Evolutionary conservation across 2,888 invertebrate genomes (phyloP).

Genomic region (Siphonodentalium dalli): DNA sequence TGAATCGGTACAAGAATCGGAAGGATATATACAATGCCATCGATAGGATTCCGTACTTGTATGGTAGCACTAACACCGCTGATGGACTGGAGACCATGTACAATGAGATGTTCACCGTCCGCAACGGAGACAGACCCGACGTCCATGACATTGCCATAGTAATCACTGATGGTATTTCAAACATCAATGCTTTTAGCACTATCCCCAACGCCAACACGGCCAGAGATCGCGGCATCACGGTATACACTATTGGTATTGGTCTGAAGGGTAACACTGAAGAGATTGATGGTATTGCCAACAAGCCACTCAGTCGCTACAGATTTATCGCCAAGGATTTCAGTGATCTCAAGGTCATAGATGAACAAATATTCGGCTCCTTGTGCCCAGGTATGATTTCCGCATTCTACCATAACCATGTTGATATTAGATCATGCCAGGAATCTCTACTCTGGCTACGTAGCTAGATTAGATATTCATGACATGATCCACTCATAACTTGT

Average conservation of each 20-base stretch:
- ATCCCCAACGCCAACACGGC: constrained; percentile 39
- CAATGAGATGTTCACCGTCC: constrained; percentile 34
- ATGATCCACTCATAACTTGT: too few species aligned
- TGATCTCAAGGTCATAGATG: constrained; percentile 33
- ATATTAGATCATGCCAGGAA: too few species aligned
- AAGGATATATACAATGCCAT: constrained; percentile 32
- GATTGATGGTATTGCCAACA: constrained; percentile 35
- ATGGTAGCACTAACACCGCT: constrained; percentile 48
- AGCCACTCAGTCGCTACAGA: constrained; percentile 28
- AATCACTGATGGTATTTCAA: constrained; percentile 51
- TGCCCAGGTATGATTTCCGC: constrained; percentile 30
- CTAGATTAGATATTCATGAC: too few species aligned
- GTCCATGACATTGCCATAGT: constrained; percentile 41
- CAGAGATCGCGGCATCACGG: constrained; percentile 28
- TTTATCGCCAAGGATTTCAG: constrained; percentile 32
- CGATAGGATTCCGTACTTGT: constrained; percentile 30
- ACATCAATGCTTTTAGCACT: constrained; percentile 43
- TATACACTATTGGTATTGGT: constrained; percentile 41
- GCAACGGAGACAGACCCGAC: constrained; percentile 41
- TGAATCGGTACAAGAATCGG: constrained; percentile 30
- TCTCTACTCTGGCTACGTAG: too few species aligned
- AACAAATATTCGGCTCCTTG: constrained; percentile 32
- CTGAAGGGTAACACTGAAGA: constrained; percentile 34
- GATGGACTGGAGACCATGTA: constrained; percentile 39
- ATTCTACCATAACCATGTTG: too few species aligned